Conservation (phyloP, 1,140 invertebrate species). For the Aphelinus certus region DNA sequence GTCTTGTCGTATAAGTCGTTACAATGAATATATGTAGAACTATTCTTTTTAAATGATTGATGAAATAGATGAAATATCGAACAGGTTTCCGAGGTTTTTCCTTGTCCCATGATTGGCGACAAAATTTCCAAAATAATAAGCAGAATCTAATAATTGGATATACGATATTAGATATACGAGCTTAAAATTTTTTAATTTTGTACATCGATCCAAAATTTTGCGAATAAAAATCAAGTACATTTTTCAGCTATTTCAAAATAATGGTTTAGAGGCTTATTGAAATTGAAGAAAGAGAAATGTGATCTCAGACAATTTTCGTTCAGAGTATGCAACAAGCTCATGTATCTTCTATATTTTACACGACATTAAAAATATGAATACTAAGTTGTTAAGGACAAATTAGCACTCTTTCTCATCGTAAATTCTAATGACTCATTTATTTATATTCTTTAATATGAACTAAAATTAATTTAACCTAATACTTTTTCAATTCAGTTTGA, state of each 20-base stretch:
- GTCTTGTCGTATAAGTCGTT: constrained; percentile 36
- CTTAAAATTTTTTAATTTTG: no score
- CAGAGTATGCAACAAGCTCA: constrained; percentile 19
- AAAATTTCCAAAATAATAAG: not conserved
- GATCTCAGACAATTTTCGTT: constrained; percentile 3
- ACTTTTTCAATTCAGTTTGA: constrained; percentile 3
- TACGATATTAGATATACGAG: no score
- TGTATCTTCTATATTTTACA: not conserved
- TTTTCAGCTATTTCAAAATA: not conserved
- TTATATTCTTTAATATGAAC: not conserved
- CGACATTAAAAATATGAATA: constrained; percentile 4
- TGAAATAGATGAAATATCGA: no score
- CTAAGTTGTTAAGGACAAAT: not conserved
- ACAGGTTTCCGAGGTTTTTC: not conserved
- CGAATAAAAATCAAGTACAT: no score
- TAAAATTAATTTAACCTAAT: constrained; percentile 6
- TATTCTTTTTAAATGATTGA: constrained; percentile 36
- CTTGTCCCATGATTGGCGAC: not conserved
- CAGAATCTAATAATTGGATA: constrained; percentile 6
- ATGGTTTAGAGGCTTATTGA: not conserved
- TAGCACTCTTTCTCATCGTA: not conserved
- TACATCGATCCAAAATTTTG: no score
- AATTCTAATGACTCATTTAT: constrained; percentile 2
- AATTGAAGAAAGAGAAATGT: not conserved
- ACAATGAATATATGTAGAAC: constrained; percentile 20